Conservation (phyloP, 2,113 vertebrate genomes). For the Dasyprocta punctata region DNA sequence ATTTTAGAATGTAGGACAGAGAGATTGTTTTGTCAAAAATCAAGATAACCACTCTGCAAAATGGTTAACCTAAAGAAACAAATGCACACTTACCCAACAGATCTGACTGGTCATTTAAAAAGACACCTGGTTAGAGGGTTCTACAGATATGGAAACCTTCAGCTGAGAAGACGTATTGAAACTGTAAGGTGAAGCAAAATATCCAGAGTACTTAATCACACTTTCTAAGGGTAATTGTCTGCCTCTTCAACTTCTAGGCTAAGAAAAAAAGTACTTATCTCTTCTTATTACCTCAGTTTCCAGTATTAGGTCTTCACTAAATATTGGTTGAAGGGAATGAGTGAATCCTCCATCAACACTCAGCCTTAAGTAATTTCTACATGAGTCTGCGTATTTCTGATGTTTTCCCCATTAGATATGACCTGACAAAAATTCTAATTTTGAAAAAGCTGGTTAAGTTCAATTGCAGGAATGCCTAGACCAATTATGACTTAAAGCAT, state of each 20-base stretch:
- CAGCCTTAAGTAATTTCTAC: neutral
- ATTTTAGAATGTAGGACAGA: neutral
- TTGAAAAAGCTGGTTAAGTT: neutral
- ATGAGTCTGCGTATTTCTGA: neutral
- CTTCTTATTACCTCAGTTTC: neutral
- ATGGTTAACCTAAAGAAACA: neutral
- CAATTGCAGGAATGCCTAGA: neutral
- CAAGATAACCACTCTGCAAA: neutral
- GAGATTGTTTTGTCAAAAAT: neutral
- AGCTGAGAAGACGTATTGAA: neutral
- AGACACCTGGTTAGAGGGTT: neutral
- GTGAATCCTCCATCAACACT: neutral
- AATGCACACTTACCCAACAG: neutral
- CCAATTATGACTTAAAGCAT: neutral
- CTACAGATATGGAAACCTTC: neutral
- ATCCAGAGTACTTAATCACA: neutral
- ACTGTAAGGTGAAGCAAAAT: neutral
- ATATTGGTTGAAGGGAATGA: neutral
- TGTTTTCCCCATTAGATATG: neutral
- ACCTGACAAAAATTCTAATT: slow-evolving; percentile 17
- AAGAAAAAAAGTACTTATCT: neutral
- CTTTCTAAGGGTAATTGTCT: neutral
- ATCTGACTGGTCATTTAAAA: neutral
- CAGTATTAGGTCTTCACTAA: slow-evolving; percentile 9
- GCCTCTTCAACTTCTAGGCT: neutral